Conservation (phyloP, 2,888 invertebrate genomes). For the Apodemia zela region DNA sequence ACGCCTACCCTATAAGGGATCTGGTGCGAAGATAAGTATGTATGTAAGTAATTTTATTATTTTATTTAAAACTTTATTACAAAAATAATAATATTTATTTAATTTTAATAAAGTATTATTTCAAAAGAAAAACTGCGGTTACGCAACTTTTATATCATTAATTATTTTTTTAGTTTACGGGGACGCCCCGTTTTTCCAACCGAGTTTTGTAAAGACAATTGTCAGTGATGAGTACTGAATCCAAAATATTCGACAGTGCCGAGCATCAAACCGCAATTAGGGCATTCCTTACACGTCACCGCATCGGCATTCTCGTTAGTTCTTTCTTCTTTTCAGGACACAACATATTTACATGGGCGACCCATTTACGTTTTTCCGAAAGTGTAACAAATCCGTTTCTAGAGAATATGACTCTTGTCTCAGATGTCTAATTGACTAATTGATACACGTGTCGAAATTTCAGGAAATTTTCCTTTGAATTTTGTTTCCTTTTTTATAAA, state of each 20-base stretch:
- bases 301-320: constrained; percentile 43
- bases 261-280: constrained; percentile 52
- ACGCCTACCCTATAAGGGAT: too few species aligned
- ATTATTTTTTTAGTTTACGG: background rate
- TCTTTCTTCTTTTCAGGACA: constrained; percentile 49
- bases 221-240: constrained; percentile 17
- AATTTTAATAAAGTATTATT: background rate
- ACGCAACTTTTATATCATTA: background rate
- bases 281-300: constrained; percentile 49
- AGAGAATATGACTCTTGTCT: constrained; percentile 6
- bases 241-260: constrained; percentile 33
- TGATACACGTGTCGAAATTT: background rate
- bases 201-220: background rate
- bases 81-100: too few species aligned
- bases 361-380: constrained; percentile 39
- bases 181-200: background rate
- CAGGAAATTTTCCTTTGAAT: background rate
- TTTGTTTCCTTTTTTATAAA: too few species aligned
- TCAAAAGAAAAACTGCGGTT: background rate
- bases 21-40: too few species aligned
- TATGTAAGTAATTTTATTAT: too few species aligned
- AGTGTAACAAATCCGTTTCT: constrained; percentile 15
- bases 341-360: constrained; percentile 51
- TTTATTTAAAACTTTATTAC: too few species aligned
- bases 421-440: constrained; percentile 3